A percentile compares a stretch with the other conserved stretches of the same genome.
Conservation (phyloP, 2,113 vertebrate species). For the Balaeniceps rex region DNA sequence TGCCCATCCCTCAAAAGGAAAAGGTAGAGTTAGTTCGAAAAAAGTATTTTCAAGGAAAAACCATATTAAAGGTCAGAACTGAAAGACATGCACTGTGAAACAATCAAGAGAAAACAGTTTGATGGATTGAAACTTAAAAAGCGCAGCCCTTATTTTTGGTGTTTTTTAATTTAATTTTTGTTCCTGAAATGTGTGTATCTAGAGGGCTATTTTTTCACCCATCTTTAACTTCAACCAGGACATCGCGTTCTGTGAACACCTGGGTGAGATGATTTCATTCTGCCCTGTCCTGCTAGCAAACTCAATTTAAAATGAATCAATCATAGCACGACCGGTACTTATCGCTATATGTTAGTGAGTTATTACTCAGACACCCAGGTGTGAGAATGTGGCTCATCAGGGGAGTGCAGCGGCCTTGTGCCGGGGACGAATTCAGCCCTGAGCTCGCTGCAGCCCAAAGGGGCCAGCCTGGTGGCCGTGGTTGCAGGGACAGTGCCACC, state of each 20-base stretch:
- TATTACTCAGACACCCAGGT: neutral
- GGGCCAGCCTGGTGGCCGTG: fast-evolving
- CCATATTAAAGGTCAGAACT: neutral
- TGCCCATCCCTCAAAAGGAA: neutral
- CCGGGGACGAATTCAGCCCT: neutral
- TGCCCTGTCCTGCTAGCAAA: neutral
- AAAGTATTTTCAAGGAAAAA: neutral
- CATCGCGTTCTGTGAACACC: neutral
- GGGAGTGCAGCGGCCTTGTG: neutral
- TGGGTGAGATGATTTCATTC: neutral
- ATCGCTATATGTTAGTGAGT: neutral
- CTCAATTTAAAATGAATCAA: neutral
- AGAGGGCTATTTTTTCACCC: neutral
- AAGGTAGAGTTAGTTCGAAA: neutral
- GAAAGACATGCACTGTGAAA: neutral
- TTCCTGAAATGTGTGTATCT: neutral
- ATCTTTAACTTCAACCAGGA: neutral
- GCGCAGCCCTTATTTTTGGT: neutral
- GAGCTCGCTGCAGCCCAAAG: neutral
- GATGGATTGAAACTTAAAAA: neutral
- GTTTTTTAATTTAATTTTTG: neutral
- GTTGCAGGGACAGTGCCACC: neutral
- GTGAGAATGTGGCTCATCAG: fast-evolving
- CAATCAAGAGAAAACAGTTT: neutral
- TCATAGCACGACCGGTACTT: fast-evolving